Evolutionary conservation across 1,140 invertebrate species (phyloP), one percentile per base, ranked within the genome.

Genomic region (Notospermus geniculatus): DNA sequence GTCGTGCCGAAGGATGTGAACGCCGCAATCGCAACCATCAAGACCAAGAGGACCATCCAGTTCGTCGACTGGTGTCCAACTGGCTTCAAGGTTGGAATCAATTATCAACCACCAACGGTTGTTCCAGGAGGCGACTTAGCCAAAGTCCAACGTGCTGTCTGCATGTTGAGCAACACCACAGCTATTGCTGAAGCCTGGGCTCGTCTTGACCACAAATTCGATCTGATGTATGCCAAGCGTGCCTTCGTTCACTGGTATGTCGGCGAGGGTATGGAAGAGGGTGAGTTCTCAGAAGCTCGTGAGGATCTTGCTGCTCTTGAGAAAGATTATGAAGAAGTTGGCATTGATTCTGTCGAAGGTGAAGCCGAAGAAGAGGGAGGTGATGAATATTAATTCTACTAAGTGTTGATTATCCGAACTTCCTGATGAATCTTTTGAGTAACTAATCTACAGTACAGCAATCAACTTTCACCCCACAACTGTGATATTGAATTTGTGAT

Each of bases 31-130:
- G 89, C 71, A 30, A 86, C 88, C 39, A 91, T 93, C 78, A 93
- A 93, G 78, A 92, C 89, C 0, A 89, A 91, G 72, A 82, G 90
- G 41, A 88, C 87, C 61, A 80, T 80, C 52, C 77, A 79, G 64
- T 94, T 94, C 79, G 92, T 93, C 23, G 91, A 93, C 83, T 92
- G 91, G 92, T 93, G 91, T 82, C 91, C 91, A 54, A 93, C 91
- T 72, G 91, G 91, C 1, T 77, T 77, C 65, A 77, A 77, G 54
- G 76, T 78, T 22, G 73, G 70, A n/a, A 70, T 76, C 57, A 77
- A 75, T 60, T 72, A 74, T 57, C 72, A 76, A 58, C 71, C 74
- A 29, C 71, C 74, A 29, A 91, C 89, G 64, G 65, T 63, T 15
- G 70, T 74, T 84, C 71, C 90, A 85, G 84, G 89, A 85, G 61